Percentiles rank a stretch among this genome's conserved stretches.
These are phyloP conservation scores for Anisognathus igniventris DNA, from an alignment of 2,797 vertebrate genomes.

Conservation along the genomic window DNA sequence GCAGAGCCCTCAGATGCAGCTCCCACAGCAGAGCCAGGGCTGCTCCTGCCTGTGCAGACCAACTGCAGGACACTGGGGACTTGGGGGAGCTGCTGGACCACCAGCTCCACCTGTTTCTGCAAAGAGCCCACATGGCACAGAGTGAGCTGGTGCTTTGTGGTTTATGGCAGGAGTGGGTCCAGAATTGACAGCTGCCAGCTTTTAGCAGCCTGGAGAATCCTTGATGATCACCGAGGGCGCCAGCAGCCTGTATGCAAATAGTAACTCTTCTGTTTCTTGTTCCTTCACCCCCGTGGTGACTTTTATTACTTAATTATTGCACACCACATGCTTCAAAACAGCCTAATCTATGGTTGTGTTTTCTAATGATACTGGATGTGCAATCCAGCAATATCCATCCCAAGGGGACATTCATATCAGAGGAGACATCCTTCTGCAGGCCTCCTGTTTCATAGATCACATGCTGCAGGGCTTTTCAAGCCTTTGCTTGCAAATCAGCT, in stretches of 20 bases:
- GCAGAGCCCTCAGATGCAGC: not conserved
- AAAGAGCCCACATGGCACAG: rapidly evolving
- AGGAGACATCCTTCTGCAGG: constrained; percentile 50
- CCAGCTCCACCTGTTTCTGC: not conserved
- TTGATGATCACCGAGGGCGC: not conserved
- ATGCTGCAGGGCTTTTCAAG: constrained; percentile 20
- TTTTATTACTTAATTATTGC: constrained; percentile 99
- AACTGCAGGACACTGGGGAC: not conserved
- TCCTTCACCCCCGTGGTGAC: constrained; percentile 80
- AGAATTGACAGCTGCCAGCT: not conserved
- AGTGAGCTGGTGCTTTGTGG: not conserved
- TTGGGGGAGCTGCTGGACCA: not conserved
- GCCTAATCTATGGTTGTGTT: constrained; percentile 75
- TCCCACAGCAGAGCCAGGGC: not conserved
- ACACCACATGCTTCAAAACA: constrained; percentile 83
- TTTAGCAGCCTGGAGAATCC: not conserved
- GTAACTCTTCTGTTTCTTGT: constrained; percentile 60
- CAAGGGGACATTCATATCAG: constrained; percentile 57
- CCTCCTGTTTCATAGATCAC: constrained; percentile 36
- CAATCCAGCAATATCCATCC: constrained; percentile 55
- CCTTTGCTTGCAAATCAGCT: constrained; percentile 23
- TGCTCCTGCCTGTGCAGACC: not conserved
- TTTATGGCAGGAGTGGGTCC: not conserved
- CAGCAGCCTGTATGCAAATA: constrained; percentile 74
- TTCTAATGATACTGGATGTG: constrained; percentile 70